Evolutionary conservation across 2,888 invertebrate genomes (phyloP), one percentile per base, ranked within the genome.

Genomic region (Nephrocerus scutellatus): DNA sequence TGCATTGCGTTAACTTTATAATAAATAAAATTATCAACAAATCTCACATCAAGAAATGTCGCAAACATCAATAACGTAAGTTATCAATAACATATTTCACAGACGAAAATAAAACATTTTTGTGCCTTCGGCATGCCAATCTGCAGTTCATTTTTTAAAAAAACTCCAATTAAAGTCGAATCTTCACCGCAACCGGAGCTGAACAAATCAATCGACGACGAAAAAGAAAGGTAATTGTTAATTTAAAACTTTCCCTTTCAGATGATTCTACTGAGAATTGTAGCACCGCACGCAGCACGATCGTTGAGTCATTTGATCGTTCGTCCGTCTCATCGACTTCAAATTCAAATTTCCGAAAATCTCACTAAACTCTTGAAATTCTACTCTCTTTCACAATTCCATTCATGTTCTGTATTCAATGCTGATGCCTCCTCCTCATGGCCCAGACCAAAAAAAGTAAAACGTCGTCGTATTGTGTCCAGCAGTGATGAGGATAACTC

Each of bases 111-210:
- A 36, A n/a, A 22, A 22, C 31, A 18, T 25, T 30, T 36, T 30
- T 35, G 23, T 19, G 22, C 14, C 26, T 28, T 35, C 29, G 23
- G 28, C 18, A 19, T 39, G 24, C 14, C 39, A 28, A 23, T 34
- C 37, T 14, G 20, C 45, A 72, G 71, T 36, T 70, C 70, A 21
- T 72, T 71, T 49, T 72, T 72, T 48, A 55, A 57, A 29, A 63
- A 56, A 54, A 46, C 58, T 14, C 50, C 59, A 10, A 40, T 53
- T 13, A 53, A 50, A 36, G 36, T 39, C 8, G 47, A 40, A 13
- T 22, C 48, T 25, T 31, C 53, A 16, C 20, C 41, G 20, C 24
- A 36, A 22, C 10, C 40, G n/a, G n/a, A n/a, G n/a, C n/a, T n/a
- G 14, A 41, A 16, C 14, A 25, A 9, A 14, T 33, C 30, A n/a